These are phyloP conservation scores for Epirrhoe tristata DNA, from an alignment of 2,888 invertebrate genomes.

Conservation along the genomic window DNA sequence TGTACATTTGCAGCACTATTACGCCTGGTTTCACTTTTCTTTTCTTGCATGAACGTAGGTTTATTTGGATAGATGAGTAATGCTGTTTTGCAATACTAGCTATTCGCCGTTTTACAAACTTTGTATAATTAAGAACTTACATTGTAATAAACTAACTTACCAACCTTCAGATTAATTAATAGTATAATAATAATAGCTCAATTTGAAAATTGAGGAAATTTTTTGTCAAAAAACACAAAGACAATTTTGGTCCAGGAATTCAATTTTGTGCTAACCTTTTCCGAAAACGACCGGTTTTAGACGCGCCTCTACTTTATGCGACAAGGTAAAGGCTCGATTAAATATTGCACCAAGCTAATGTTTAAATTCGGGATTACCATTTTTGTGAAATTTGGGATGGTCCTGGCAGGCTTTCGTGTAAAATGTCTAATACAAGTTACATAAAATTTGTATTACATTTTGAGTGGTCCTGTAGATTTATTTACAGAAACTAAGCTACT, in stretches of 20 bases:
- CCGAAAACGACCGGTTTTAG: slow-evolving; percentile 50
- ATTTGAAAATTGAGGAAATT: neutral
- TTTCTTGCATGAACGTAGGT: no score
- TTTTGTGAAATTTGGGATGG: slow-evolving; percentile 34
- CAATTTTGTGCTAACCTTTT: slow-evolving; percentile 43
- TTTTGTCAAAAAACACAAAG: slow-evolving; percentile 13
- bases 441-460: no score
- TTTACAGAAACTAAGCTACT: no score
- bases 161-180: neutral
- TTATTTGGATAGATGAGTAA: no score
- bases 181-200: neutral
- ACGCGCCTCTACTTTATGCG: slow-evolving; percentile 39
- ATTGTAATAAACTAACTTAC: no score
- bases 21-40: no score
- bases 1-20: no score
- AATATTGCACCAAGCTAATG: slow-evolving; percentile 30
- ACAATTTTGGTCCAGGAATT: slow-evolving; percentile 45
- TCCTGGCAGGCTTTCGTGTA: neutral
- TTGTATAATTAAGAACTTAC: no score
- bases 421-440: neutral
- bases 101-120: no score
- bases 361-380: slow-evolving; percentile 32
- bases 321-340: slow-evolving; percentile 32
- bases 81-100: no score
- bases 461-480: no score